Evolutionary conservation across 2,888 invertebrate species (phyloP), one percentile per base, ranked within the genome.

Genomic region (Patella pellucida): DNA sequence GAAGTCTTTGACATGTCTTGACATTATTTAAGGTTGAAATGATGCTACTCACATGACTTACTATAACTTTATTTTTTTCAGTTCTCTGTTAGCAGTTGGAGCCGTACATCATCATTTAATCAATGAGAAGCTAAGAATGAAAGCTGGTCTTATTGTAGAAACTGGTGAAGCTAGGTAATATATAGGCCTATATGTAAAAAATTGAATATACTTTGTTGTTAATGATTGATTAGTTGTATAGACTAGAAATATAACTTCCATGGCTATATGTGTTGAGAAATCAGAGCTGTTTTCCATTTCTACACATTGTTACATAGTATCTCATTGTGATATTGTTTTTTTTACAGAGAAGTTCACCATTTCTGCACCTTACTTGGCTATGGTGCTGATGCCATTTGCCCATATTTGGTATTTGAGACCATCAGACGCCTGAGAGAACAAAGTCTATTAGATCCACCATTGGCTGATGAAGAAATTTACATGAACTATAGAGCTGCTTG

Each of bases 331-430:
- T 56, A 2, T 11, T 23, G 52, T 54, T 74, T 69, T 50, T 52
- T 75, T 81, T 86, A 0, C 87, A 92, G 93, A 81, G 93, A 93
- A 87, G 97, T 98, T 0, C 99, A 99, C 90, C 98, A 99, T 89
- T 95, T 98, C 92, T 98, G 98, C 88, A 96, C 98, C 0, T 92
- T 99, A 50, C 93, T 99, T 54, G 99, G 96, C 85, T 99, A 97
- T 90, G 99, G 99, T 52, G 98, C 98, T 2, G 99, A 99, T 92
- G 99, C 96, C 0, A 96, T 99, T 84, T 99, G 99, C 85, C 99
- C 99, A 0, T 99, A 98, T 92, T 92, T 99, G 78, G 97, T 98
- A 3, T 96, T 97, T 91, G 99, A 99, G 92, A 94, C 98, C 84
- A 96, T 98, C 31, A 94, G 94, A 82, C 94, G 95, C 54, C 93